Evolutionary conservation across 2,888 invertebrate species (phyloP).

Genomic region (Tenodera sinensis): DNA sequence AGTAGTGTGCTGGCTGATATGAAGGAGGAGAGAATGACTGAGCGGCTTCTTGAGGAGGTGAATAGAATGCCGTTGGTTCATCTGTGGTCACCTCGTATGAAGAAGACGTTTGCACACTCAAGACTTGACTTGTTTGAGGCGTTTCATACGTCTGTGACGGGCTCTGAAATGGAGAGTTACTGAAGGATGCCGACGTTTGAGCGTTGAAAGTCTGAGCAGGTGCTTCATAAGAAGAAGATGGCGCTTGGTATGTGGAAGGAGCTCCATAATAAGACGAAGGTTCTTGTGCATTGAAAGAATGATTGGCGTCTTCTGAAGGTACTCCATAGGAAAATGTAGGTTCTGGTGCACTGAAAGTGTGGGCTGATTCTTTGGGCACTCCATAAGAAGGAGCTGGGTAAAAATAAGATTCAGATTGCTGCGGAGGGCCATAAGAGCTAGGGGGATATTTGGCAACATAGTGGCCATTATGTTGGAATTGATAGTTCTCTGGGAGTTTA

Average conservation of each 20-base stretch:
- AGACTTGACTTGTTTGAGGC: not conserved
- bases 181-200: not conserved
- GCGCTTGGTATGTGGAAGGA: not conserved
- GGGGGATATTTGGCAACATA: slow-evolving; percentile 2
- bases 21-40: not conserved
- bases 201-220: not conserved
- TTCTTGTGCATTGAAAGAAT: not conserved
- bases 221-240: not conserved
- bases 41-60: not conserved
- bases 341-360: not conserved
- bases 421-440: not conserved
- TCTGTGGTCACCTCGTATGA: not conserved
- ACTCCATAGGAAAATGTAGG: not conserved
- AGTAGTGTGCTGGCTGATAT: not conserved
- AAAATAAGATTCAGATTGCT: not conserved
- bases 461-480: slow-evolving; percentile 9
- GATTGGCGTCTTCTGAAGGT: not conserved
- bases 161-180: not conserved
- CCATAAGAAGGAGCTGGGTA: not conserved
- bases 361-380: not conserved
- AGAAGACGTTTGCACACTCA: not conserved
- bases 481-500: slow-evolving; percentile 2
- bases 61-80: not conserved
- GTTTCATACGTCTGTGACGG: not conserved
- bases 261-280: not conserved